Percentiles rank a stretch among this genome's conserved stretches.
Conservation (phyloP, 2,888 invertebrate genomes). For the Andrena hattorfiana region DNA sequence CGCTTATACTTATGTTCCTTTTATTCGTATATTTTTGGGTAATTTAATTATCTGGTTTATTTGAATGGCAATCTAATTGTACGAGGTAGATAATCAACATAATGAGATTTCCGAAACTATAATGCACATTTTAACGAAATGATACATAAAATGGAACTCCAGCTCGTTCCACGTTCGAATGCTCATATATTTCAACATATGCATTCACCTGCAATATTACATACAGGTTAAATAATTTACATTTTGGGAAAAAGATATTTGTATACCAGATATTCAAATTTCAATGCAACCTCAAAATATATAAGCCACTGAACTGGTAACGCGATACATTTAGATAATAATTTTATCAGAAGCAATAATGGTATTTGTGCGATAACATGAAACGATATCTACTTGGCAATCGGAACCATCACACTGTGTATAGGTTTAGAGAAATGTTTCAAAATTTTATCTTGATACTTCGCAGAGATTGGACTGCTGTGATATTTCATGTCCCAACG, state of each 20-base stretch:
- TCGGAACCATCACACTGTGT: neutral
- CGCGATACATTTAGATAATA: slow-evolving; percentile 14
- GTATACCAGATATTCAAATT: neutral
- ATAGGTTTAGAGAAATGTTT: slow-evolving; percentile 30
- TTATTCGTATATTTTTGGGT: too few species aligned
- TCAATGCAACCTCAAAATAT: neutral
- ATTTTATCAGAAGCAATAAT: slow-evolving; percentile 30
- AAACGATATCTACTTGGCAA: slow-evolving; percentile 18
- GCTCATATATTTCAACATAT: neutral
- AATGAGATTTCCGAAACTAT: neutral
- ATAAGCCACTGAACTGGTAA: slow-evolving; percentile 6
- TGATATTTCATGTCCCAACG: slow-evolving; percentile 27
- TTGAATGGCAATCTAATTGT: too few species aligned
- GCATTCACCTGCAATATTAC: neutral
- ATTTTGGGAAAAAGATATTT: neutral
- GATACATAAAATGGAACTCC: neutral
- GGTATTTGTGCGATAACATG: neutral
- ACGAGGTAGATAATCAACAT: neutral
- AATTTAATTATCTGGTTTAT: too few species aligned
- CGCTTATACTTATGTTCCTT: too few species aligned
- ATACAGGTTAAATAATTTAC: neutral
- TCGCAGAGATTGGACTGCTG: slow-evolving; percentile 16
- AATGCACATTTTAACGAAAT: neutral
- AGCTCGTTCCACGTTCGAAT: neutral
- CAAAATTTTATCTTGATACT: slow-evolving; percentile 32